Evolutionary conservation across 1,140 invertebrate species (phyloP).

Genomic region (Drosophila truncata): DNA sequence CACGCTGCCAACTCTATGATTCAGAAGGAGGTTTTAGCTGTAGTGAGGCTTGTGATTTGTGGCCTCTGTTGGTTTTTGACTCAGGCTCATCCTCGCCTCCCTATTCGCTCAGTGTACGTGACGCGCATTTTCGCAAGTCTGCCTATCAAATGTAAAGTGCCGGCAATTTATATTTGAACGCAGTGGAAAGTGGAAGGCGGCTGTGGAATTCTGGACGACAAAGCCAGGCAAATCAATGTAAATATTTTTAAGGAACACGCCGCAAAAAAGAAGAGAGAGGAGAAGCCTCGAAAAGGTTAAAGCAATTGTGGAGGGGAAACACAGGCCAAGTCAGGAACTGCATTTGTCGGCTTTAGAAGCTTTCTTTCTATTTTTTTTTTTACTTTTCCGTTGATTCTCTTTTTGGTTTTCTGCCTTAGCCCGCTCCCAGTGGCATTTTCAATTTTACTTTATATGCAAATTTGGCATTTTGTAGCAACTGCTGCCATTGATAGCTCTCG

Average conservation of each 20-base stretch:
- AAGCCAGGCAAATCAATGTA: constrained; percentile 73
- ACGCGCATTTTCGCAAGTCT: constrained; percentile 73
- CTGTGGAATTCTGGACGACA: constrained; percentile 22
- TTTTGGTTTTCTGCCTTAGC: constrained; percentile 25
- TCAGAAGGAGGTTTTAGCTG: background rate
- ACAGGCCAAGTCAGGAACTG: constrained; percentile 63
- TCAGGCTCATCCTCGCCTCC: constrained; percentile 15
- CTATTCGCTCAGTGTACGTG: constrained; percentile 57
- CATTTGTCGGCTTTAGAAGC: constrained; percentile 59
- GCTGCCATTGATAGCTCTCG: constrained; percentile 74
- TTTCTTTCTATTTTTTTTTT: constrained; percentile 21
- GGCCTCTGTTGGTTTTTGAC: constrained; percentile 68
- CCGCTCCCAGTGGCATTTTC: constrained; percentile 73
- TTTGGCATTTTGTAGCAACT: constrained; percentile 79
- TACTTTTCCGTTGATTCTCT: constrained; percentile 28
- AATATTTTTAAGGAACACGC: constrained; percentile 65
- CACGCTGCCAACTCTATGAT: constrained; percentile 11
- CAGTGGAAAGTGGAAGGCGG: constrained; percentile 20
- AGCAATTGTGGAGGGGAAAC: constrained; percentile 41
- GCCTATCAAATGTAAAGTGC: constrained; percentile 80
- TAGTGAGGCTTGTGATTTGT: constrained; percentile 64
- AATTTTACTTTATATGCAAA: constrained; percentile 84
- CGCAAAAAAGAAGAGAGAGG: background rate
- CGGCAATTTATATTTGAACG: constrained; percentile 78
- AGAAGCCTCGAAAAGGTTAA: constrained; percentile 51